Percentiles rank a stretch among this genome's conserved stretches.
Evolutionary conservation across 1,140 invertebrate species (phyloP).

Genomic region (Zeugodacus cucurbitae): DNA sequence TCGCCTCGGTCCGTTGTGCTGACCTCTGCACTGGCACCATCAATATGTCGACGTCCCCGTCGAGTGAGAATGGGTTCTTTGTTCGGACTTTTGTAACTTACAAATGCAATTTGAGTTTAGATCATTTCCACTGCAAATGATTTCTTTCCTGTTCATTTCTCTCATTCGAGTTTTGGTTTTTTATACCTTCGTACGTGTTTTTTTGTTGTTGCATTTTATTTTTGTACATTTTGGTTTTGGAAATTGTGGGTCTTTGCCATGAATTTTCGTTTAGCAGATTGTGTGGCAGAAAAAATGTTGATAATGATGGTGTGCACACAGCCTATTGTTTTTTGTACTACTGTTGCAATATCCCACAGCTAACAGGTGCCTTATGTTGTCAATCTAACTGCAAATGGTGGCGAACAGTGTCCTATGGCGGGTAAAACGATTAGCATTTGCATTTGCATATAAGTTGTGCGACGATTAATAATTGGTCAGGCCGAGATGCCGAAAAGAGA

Average conservation of each 20-base stretch:
- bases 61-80: conserved; percentile 12
- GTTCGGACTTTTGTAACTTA: background rate
- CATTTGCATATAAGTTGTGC: no score
- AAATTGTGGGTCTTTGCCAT: background rate
- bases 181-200: background rate
- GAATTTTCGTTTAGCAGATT: background rate
- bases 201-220: background rate
- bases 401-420: background rate
- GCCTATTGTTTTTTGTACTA: background rate
- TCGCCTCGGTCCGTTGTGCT: background rate
- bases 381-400: background rate
- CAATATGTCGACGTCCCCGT: background rate
- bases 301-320: background rate
- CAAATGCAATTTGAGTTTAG: conserved; percentile 37
- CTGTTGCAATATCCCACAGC: background rate
- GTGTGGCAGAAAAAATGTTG: background rate
- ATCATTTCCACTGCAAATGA: conserved; percentile 31
- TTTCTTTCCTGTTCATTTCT: conserved; percentile 19
- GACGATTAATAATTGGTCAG: no score
- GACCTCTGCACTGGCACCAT: conserved; percentile 8
- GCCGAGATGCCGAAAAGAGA: no score
- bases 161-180: background rate
- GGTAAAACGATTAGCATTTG: background rate
- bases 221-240: background rate
- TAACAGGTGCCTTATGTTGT: background rate